These are phyloP conservation scores for Tetranychus urticae DNA, from an alignment of 1,140 invertebrate species.

Conservation along the genomic window DNA sequence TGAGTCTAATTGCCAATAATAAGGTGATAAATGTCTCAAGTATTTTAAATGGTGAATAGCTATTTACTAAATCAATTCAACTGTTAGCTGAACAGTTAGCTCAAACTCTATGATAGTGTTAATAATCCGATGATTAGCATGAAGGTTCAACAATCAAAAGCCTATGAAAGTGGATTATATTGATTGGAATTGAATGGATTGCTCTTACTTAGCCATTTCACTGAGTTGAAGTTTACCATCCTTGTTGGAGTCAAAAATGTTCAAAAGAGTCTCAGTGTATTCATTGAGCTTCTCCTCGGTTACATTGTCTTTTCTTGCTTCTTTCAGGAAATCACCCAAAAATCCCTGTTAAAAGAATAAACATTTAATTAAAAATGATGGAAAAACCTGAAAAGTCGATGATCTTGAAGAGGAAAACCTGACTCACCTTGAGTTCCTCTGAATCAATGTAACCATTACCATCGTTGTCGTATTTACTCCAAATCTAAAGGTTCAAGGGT, in stretches of 20 bases:
- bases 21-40: no score
- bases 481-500: conserved; percentile 17
- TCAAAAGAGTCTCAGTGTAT: conserved; percentile 23
- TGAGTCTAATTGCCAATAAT: no score
- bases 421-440: conserved; percentile 21
- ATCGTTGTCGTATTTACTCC: conserved; percentile 24
- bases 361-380: neutral
- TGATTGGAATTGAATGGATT: neutral
- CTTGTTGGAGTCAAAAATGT: conserved; percentile 24
- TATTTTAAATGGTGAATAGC: no score
- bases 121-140: no score
- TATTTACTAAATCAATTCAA: no score
- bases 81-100: no score
- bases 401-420: no score
- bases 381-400: no score
- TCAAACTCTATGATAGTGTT: no score
- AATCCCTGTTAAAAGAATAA: conserved; percentile 39
- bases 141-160: no score
- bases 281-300: conserved; percentile 21
- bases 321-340: conserved; percentile 44
- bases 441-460: conserved; percentile 24
- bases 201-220: conserved; percentile 26
- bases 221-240: conserved; percentile 26
- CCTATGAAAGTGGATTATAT: neutral
- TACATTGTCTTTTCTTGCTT: conserved; percentile 15